Conservation (phyloP, 1,140 invertebrate species). For the Pomacea maculata region DNA sequence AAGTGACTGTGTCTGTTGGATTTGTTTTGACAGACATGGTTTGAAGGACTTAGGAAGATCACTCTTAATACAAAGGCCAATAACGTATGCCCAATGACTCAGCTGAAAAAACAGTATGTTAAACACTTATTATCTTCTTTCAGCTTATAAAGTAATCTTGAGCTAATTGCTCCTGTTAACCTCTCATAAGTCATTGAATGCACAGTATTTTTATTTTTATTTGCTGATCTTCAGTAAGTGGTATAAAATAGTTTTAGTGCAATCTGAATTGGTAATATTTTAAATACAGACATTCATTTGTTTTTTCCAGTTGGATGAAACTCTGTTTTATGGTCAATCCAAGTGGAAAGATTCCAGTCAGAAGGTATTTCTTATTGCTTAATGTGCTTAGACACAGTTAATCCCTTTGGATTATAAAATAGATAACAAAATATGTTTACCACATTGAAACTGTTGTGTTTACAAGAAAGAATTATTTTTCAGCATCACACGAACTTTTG, state of each 20-base stretch:
- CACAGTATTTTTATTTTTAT: no score
- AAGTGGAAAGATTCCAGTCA: slow-evolving; percentile 95
- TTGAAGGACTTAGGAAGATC: slow-evolving; percentile 84
- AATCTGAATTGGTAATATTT: neutral
- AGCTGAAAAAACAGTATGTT: slow-evolving; percentile 97
- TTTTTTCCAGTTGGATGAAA: slow-evolving; percentile 91
- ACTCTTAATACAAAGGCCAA: slow-evolving; percentile 97
- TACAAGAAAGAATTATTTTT: slow-evolving; percentile 31
- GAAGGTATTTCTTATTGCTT: slow-evolving; percentile 69
- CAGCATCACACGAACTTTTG: slow-evolving; percentile 94
- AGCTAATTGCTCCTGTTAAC: no score
- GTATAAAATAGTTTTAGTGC: no score
- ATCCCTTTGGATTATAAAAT: neutral
- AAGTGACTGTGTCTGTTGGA: slow-evolving; percentile 7
- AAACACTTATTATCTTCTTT: neutral
- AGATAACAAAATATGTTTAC: neutral
- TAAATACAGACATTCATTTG: slow-evolving; percentile 2
- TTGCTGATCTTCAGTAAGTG: no score
- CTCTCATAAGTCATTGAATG: no score
- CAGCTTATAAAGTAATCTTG: neutral
- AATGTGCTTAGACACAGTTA: neutral
- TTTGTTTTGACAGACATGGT: slow-evolving; percentile 83
- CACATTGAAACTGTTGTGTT: neutral
- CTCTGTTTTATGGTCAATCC: slow-evolving; percentile 91
- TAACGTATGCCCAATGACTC: slow-evolving; percentile 94